Evolutionary conservation across 2,797 vertebrate genomes (phyloP).

Genomic region (Onychomys leucogaster): DNA sequence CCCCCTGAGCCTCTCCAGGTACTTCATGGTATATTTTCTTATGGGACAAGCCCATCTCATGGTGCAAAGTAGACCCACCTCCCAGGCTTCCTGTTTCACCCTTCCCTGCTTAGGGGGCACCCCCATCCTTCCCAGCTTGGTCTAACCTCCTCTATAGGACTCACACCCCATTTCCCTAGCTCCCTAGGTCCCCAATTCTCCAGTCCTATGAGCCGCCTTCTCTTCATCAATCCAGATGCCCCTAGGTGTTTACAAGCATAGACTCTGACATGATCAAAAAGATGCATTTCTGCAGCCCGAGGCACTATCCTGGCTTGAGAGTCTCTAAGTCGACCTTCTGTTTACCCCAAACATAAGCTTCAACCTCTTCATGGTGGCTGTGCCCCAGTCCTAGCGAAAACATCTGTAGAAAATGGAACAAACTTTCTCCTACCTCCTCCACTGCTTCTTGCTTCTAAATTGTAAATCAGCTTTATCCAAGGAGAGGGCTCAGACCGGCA

Average conservation of each 20-base stretch:
- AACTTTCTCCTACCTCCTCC: neutral
- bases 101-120: fast-evolving
- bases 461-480: neutral
- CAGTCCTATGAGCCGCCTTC: neutral
- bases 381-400: neutral
- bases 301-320: neutral
- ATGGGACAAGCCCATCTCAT: neutral
- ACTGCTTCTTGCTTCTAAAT: neutral
- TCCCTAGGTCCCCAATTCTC: neutral
- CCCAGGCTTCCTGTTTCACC: neutral
- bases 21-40: neutral
- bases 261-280: neutral
- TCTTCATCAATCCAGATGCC: fast-evolving
- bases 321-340: neutral
- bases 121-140: neutral
- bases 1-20: neutral
- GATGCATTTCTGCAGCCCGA: neutral
- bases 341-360: neutral
- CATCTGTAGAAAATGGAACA: neutral
- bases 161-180: neutral
- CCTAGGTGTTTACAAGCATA: neutral
- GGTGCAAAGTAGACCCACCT: neutral
- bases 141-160: neutral
- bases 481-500: neutral
- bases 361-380: neutral